Base-by-base conservation (phyloP, 2,797 vertebrate genomes). In the Siniperca scherzeri region DNA sequence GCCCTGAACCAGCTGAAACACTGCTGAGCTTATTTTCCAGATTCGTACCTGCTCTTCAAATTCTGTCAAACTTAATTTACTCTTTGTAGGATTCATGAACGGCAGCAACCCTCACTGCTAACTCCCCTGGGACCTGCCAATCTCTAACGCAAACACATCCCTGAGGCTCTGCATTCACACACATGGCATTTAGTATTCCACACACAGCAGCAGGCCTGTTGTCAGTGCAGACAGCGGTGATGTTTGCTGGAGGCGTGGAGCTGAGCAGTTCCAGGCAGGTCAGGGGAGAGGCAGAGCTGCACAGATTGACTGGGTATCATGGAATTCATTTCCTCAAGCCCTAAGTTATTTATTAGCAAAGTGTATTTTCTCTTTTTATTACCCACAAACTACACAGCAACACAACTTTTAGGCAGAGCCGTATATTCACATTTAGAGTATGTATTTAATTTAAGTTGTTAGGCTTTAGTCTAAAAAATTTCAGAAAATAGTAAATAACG, bases 171-270 rank as follows among this genome's bases (percentile, higher is more conserved):
- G 72, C 73, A 53, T 66, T 82, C 76, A 80, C 81, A 87, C 67
- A 77, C 78, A 50, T 25, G 8, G 48, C 61, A 46, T 84, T 92
- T 87, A 68, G 71, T 87, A 91, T 91, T 91, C 84, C 70, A 66
- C 72, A 61, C 79, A 73, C 66, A 70, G 77, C 78, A 77, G 86
- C 80, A 77, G 73, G 73, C 57, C 38, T 5, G 80, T 56, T 82
- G 83, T 78, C 66, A 71, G 74, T 14, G 74, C 84, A 84, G 77
- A 74, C 77, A 27, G 11, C 30, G 25, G 68, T 8, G 81, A 84
- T 77, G 81, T 78, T 88, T 74, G 84, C 85, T 78, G 65, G 77
- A 81, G 75, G 82, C 53, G 22, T 48, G 61, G 48, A 77, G 82
- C 74, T 33, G 52, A 57, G 68, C 33, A 27, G 78, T 59, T 77